These are phyloP conservation scores for Crotalus viridis DNA, from an alignment of 2,113 vertebrate species.

Conservation along the genomic window DNA sequence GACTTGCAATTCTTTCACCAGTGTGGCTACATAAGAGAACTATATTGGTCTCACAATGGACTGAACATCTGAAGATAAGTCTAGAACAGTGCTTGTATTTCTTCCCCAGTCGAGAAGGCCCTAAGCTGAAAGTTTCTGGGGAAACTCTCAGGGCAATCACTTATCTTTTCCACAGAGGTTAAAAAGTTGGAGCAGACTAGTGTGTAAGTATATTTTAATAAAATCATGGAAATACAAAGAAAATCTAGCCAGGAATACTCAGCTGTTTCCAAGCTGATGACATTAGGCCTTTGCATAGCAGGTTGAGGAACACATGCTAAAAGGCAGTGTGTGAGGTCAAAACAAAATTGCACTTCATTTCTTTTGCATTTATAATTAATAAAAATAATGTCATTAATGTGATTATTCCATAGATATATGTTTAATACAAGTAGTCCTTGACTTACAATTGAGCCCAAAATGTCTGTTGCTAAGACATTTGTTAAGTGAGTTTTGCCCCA, in stretches of 20 bases:
- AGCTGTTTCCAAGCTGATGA: neutral
- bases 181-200: neutral
- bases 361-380: neutral
- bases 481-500: no score
- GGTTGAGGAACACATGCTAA: neutral
- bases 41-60: neutral
- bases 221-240: neutral
- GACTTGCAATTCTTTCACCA: neutral
- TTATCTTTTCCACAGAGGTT: neutral
- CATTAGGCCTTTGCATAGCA: neutral
- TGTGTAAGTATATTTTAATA: neutral
- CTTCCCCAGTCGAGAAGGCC: neutral
- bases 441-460: no score
- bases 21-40: neutral
- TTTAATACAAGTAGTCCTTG: neutral
- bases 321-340: neutral
- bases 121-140: neutral
- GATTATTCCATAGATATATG: neutral
- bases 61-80: neutral
- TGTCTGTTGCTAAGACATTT: no score
- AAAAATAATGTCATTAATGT: neutral
- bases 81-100: neutral
- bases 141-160: neutral
- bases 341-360: neutral
- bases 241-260: neutral